Evolutionary conservation across 2,113 vertebrate genomes (phyloP).

Genomic region (Chiloscyllium plagiosum): DNA sequence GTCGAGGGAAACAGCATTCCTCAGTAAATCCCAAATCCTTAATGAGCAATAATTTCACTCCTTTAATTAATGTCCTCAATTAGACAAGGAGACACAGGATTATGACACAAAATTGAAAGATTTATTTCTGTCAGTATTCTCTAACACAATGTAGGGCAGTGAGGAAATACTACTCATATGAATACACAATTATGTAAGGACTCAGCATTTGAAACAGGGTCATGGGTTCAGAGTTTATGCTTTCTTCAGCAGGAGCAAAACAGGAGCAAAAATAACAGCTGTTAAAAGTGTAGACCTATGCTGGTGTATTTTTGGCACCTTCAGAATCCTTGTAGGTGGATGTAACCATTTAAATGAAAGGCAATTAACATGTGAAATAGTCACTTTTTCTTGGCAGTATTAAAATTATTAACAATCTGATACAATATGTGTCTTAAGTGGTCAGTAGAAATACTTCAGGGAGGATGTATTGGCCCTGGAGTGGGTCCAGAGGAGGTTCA

Average conservation of each 20-base stretch:
- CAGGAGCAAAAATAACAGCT: background rate
- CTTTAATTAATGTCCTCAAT: conserved; percentile 37
- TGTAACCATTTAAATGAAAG: background rate
- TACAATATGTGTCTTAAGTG: background rate
- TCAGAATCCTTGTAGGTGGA: background rate
- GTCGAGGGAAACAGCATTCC: conserved; percentile 28
- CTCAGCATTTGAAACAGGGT: background rate
- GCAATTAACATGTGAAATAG: background rate
- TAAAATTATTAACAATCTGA: background rate
- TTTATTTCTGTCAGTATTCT: background rate
- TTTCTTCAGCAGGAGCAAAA: background rate
- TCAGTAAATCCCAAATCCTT: conserved; percentile 31
- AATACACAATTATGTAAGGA: background rate
- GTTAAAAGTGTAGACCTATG: too few relatives aligned
- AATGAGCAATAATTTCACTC: conserved; percentile 37
- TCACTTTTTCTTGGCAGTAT: background rate
- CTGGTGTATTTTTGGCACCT: background rate
- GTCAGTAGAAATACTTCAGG: background rate
- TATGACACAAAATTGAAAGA: conserved; percentile 19
- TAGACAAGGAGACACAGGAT: conserved; percentile 24
- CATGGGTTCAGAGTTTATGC: background rate
- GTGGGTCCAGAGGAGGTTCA: too few relatives aligned
- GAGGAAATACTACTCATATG: background rate
- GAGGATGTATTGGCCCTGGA: too few relatives aligned
- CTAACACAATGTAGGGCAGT: background rate